phyloP scores from a whole-genome alignment of 2,888 invertebrate species.

The Empis stercorea region DNA sequence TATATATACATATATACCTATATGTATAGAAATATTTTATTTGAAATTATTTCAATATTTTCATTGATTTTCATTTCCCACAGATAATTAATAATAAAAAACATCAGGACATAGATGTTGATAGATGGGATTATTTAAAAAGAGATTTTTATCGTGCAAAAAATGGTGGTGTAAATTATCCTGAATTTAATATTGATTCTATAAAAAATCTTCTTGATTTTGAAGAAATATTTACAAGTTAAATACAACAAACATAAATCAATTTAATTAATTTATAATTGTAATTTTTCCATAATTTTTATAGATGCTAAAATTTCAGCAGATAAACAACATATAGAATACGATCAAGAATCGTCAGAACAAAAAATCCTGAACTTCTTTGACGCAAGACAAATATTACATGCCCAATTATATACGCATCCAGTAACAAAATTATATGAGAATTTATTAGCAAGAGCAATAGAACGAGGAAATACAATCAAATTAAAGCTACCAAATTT shows the following conservation, averaged over 20 bases:
- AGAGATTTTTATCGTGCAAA: slow-evolving; percentile 39
- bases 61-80: slow-evolving; percentile 22
- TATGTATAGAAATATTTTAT: too few relatives aligned
- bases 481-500: too few relatives aligned
- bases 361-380: slow-evolving; percentile 38
- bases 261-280: too few relatives aligned
- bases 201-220: slow-evolving; percentile 17
- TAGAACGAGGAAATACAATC: neutral
- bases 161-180: neutral
- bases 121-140: slow-evolving; percentile 54
- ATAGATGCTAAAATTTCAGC: slow-evolving; percentile 19
- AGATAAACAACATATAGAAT: slow-evolving; percentile 30
- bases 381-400: slow-evolving; percentile 35
- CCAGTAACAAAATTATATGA: slow-evolving; percentile 34
- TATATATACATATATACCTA: too few relatives aligned
- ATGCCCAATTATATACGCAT: slow-evolving; percentile 40
- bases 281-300: neutral
- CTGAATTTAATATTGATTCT: slow-evolving; percentile 11
- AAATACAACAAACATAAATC: too few relatives aligned
- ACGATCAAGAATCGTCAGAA: slow-evolving; percentile 37
- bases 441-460: slow-evolving; percentile 19
- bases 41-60: too few relatives aligned
- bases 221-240: slow-evolving; percentile 23
- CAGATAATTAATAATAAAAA: slow-evolving; percentile 46
- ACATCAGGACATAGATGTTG: slow-evolving; percentile 47